A percentile compares a stretch with the other conserved stretches of the same genome.
These are phyloP conservation scores for Drosophila nikananu DNA, from an alignment of 1,140 invertebrate genomes.

Conservation along the genomic window DNA sequence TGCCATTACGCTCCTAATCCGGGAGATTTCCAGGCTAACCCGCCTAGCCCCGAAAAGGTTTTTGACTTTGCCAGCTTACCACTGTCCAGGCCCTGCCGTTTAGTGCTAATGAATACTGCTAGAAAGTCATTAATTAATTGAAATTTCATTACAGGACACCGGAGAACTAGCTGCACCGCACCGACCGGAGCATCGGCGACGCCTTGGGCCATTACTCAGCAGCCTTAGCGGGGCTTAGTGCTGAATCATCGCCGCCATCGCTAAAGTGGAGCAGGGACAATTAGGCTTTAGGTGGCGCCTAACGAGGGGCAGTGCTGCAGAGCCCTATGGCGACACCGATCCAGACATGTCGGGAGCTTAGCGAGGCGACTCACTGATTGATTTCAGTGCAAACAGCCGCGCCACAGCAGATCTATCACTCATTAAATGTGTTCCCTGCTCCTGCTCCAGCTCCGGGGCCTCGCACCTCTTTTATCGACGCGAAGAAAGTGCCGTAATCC, in stretches of 20 bases:
- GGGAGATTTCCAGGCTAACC: slow-evolving; percentile 56
- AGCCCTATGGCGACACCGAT: slow-evolving; percentile 20
- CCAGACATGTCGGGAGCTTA: slow-evolving; percentile 47
- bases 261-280: slow-evolving; percentile 45
- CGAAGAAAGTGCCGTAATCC: slow-evolving; percentile 77
- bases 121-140: slow-evolving; percentile 82
- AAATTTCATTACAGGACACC: slow-evolving; percentile 60
- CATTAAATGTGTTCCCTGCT: slow-evolving; percentile 61
- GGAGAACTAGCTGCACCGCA: slow-evolving; percentile 1
- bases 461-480: slow-evolving; percentile 56
- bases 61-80: slow-evolving; percentile 73
- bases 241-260: slow-evolving; percentile 49
- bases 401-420: slow-evolving; percentile 53
- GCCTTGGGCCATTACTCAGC: slow-evolving; percentile 47
- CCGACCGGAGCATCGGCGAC: slow-evolving; percentile 6
- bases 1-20: slow-evolving; percentile 78
- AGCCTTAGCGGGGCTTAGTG: slow-evolving; percentile 36
- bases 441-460: slow-evolving; percentile 33
- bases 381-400: slow-evolving; percentile 49
- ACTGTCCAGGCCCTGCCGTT: slow-evolving; percentile 42
- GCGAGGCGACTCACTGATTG: slow-evolving; percentile 65
- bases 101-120: slow-evolving; percentile 78
- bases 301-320: neutral
- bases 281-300: slow-evolving; percentile 68
- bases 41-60: slow-evolving; percentile 68